A percentile compares a stretch with the other conserved stretches of the same genome.
phyloP scores from a whole-genome alignment of 2,888 invertebrate genomes.

The Caenorhabditis afra region DNA sequence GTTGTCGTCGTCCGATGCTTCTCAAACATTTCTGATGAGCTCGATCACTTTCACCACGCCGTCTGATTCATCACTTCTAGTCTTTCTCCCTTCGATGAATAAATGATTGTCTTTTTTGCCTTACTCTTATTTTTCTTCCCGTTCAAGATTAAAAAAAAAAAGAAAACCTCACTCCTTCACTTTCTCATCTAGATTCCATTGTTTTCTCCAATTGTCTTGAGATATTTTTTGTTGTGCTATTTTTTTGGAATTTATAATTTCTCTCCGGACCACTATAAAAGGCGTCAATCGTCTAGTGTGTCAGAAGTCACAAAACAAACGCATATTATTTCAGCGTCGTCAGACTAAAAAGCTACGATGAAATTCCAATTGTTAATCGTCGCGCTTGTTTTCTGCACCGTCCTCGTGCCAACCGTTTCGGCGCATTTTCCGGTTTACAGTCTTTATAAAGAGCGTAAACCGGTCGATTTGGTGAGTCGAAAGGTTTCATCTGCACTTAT shows the following conservation, averaged over 20 bases:
- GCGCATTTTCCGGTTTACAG: slow-evolving; percentile 62
- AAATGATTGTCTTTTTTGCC: slow-evolving; percentile 6
- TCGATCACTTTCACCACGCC: slow-evolving; percentile 1
- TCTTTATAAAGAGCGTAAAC: slow-evolving; percentile 58
- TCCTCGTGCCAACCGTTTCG: slow-evolving; percentile 8
- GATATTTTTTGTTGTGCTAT: not conserved
- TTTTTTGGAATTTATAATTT: slow-evolving; percentile 15
- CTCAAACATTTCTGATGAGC: slow-evolving; percentile 14
- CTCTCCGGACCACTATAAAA: too few species aligned
- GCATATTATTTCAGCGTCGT: slow-evolving; percentile 24
- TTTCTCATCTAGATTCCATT: slow-evolving; percentile 5
- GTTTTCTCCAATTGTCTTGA: not conserved
- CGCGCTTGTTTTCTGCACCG: slow-evolving; percentile 18
- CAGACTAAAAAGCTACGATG: slow-evolving; percentile 22
- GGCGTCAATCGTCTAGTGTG: not conserved
- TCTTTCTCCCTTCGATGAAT: slow-evolving; percentile 8
- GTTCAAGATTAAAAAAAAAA: not conserved
- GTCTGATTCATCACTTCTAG: slow-evolving; percentile 26
- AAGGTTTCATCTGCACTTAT: not conserved
- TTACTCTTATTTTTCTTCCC: slow-evolving; percentile 19
- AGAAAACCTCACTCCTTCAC: not conserved
- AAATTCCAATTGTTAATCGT: slow-evolving; percentile 22
- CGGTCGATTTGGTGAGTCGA: slow-evolving; percentile 53
- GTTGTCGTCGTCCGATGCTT: slow-evolving; percentile 3
- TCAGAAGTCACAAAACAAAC: slow-evolving; percentile 25